phyloP scores from a whole-genome alignment of 2,113 vertebrate species.

The Oplegnathus fasciatus region DNA sequence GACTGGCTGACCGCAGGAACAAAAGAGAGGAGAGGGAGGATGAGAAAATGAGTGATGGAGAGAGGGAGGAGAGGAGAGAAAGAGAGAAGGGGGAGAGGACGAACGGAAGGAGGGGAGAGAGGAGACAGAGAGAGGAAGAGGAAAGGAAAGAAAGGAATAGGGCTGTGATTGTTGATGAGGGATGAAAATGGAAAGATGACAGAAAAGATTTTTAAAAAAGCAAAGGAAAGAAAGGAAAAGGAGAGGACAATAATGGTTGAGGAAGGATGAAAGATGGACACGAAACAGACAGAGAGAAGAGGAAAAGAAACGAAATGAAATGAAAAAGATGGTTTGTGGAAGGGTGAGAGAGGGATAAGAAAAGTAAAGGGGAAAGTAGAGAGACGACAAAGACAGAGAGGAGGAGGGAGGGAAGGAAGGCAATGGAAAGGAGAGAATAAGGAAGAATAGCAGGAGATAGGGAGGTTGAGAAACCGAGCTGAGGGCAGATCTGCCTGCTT shows the following conservation, averaged over 20 bases:
- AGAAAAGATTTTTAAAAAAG: neutral
- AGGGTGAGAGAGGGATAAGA: neutral
- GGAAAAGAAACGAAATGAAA: too few relatives aligned
- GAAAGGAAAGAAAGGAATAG: neutral
- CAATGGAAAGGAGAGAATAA: neutral
- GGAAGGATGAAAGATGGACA: neutral
- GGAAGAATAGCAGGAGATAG: neutral
- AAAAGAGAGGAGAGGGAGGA: conserved; percentile 8
- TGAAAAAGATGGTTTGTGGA: neutral
- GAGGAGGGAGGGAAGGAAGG: neutral
- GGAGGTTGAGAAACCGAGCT: neutral
- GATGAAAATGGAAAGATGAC: too few relatives aligned
- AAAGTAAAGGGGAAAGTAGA: too few relatives aligned
- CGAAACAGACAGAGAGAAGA: neutral
- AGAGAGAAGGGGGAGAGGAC: neutral
- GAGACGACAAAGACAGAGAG: neutral
- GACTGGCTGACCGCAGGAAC: conserved; percentile 49
- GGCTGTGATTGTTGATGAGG: too few relatives aligned
- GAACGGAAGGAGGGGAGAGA: neutral
- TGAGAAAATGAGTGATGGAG: neutral
- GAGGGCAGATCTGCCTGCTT: conserved; percentile 21
- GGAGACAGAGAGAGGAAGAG: neutral
- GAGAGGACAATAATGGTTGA: neutral
- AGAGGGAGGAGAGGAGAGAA: neutral
- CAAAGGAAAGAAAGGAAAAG: neutral